Percentiles rank a stretch among this genome's conserved stretches.
These are phyloP conservation scores for Laterallus jamaicensis DNA, from an alignment of 2,113 vertebrate species.

Conservation along the genomic window DNA sequence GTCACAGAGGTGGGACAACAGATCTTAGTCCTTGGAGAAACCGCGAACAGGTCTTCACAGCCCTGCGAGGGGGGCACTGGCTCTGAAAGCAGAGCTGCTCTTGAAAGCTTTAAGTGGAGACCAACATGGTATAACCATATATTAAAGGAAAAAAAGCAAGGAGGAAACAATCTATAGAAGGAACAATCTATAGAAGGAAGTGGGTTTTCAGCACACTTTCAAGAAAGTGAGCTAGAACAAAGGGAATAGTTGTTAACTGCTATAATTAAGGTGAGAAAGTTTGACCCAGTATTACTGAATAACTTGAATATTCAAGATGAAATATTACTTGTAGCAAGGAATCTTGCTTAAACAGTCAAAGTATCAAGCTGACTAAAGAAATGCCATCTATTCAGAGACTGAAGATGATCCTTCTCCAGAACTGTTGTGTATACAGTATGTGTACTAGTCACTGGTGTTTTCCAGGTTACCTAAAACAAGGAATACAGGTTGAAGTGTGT, in stretches of 20 bases:
- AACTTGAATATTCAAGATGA: background rate
- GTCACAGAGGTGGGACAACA: background rate
- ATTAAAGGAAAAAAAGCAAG: background rate
- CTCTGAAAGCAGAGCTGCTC: background rate
- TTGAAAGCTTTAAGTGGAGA: background rate
- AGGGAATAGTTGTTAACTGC: background rate
- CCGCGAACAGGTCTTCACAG: background rate
- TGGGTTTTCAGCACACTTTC: background rate
- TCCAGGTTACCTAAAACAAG: background rate
- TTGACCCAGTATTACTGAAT: background rate
- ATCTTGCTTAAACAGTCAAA: background rate
- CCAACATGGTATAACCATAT: background rate
- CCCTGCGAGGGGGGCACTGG: background rate
- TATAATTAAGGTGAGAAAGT: background rate
- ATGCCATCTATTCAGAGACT: background rate
- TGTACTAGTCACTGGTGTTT: background rate
- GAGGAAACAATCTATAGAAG: background rate
- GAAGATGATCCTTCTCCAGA: background rate
- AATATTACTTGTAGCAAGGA: background rate
- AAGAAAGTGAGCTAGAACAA: background rate
- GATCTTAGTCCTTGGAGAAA: background rate
- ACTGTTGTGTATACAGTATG: background rate
- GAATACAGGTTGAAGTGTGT: rapidly evolving
- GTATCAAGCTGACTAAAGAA: background rate
- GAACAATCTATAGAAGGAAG: background rate